phyloP scores from a whole-genome alignment of 2,113 vertebrate genomes.

The Jaculus jaculus region DNA sequence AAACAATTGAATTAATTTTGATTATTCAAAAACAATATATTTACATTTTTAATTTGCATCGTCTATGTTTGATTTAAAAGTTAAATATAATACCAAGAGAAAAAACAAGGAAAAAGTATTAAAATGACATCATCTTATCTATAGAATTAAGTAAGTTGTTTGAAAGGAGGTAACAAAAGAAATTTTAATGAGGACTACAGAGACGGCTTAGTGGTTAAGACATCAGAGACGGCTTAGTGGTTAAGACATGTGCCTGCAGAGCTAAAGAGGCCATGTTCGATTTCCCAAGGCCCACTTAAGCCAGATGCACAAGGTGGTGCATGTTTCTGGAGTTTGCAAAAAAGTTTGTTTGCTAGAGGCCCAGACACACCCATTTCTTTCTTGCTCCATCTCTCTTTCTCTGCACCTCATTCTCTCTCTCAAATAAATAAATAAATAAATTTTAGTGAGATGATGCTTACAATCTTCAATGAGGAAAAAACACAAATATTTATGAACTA shows the following conservation, averaged over 20 bases:
- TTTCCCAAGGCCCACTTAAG: too few species aligned
- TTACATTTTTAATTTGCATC: background rate
- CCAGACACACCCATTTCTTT: too few species aligned
- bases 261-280: too few species aligned
- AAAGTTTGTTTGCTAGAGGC: too few species aligned
- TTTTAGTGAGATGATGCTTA: constrained; percentile 30
- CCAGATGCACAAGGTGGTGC: too few species aligned
- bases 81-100: background rate
- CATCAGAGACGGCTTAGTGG: too few species aligned
- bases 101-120: background rate
- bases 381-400: too few species aligned
- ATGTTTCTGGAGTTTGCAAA: too few species aligned
- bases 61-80: background rate
- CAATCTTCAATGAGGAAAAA: background rate
- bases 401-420: too few species aligned
- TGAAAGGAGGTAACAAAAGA: background rate
- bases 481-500: constrained; percentile 36
- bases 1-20: background rate
- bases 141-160: background rate
- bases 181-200: background rate
- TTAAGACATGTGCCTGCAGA: too few species aligned
- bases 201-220: too few species aligned
- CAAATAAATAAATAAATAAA: too few species aligned
- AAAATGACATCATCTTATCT: background rate
- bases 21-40: background rate